Evolutionary conservation across 2,888 invertebrate genomes (phyloP).

Genomic region (Heliothis peltigera): DNA sequence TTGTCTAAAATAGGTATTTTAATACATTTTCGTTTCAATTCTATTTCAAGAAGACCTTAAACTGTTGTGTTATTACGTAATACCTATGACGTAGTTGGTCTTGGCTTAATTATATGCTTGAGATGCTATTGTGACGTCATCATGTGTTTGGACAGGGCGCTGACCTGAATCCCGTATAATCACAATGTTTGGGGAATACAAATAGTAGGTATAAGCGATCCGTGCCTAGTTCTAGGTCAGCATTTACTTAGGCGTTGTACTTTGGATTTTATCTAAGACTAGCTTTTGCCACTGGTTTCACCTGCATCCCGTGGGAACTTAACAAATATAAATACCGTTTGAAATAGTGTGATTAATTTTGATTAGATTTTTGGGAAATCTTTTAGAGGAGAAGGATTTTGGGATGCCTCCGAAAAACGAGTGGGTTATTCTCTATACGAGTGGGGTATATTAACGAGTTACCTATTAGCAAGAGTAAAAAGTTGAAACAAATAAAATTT

Average conservation of each 20-base stretch:
- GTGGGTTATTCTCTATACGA: too few species aligned
- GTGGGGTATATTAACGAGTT: too few species aligned
- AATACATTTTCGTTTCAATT: neutral
- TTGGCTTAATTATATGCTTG: slow-evolving; percentile 4
- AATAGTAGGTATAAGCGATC: slow-evolving; percentile 23
- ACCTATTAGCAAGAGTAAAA: too few species aligned
- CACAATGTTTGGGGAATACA: slow-evolving; percentile 7
- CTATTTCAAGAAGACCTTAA: neutral
- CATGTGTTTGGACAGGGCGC: slow-evolving; percentile 44
- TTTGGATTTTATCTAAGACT: neutral
- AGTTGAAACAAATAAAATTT: too few species aligned
- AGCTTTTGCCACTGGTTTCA: too few species aligned
- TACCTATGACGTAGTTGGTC: slow-evolving; percentile 11
- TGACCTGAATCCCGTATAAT: slow-evolving; percentile 16
- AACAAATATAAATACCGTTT: too few species aligned
- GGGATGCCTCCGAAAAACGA: too few species aligned
- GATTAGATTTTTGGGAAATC: too few species aligned
- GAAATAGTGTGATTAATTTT: too few species aligned
- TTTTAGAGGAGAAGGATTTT: too few species aligned
- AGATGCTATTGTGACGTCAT: slow-evolving; percentile 24
- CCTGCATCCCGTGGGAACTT: too few species aligned
- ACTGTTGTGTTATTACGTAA: neutral
- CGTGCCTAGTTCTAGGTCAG: neutral
- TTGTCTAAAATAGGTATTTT: too few species aligned
- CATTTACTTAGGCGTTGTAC: neutral